Base-by-base conservation (phyloP, 2,113 vertebrate species). In the Carassius auratus region DNA sequence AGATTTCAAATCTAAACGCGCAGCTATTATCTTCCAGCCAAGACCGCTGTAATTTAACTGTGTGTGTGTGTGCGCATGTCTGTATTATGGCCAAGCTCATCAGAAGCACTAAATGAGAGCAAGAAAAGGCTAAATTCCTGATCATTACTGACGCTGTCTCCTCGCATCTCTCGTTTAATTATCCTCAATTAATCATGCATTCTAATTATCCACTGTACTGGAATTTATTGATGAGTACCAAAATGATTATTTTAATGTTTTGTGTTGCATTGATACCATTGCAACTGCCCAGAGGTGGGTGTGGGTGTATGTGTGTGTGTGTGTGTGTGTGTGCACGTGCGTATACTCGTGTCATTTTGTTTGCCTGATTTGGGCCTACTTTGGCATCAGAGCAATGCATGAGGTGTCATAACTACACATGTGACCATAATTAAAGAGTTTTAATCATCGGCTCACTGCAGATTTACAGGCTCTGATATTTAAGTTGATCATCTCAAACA, bases 231-330 rank as follows among this genome's bases (percentile, higher is more conserved):
- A 86, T 90, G 91, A 91, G 88, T 33, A 50, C 66, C 87, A 88
- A 93, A 94, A 95, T 90, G 12, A 94, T 91, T 92, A 92, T 92
- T 93, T 92, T 92, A 95, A 93, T 92, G 92, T 93, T 93, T 92
- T 90, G 55, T 90, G 91, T 91, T 91, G 74, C 90, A 83, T 19
- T 85, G 76, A 87, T 71, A 38, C 90, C 91, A 73, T 87, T 83
- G 69, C 88, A 88, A 88, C 87, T 93, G 95, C 95, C 95, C 91
- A 91, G 88, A 95, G 95, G 87, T 87, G 8, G 85, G 88, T 87
- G 36, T 62, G 59, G n/a, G 59, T 61, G 38, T 86, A 68, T 9
- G 42, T 9, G 2, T 0, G 8, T 81, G 76, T 30, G 30, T 64
- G 45, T 62, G 5, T 87, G 87, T 87, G 8, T 86, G 88, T 87